These are phyloP conservation scores for Noctua janthe DNA, from an alignment of 2,888 invertebrate genomes.

Conservation along the genomic window DNA sequence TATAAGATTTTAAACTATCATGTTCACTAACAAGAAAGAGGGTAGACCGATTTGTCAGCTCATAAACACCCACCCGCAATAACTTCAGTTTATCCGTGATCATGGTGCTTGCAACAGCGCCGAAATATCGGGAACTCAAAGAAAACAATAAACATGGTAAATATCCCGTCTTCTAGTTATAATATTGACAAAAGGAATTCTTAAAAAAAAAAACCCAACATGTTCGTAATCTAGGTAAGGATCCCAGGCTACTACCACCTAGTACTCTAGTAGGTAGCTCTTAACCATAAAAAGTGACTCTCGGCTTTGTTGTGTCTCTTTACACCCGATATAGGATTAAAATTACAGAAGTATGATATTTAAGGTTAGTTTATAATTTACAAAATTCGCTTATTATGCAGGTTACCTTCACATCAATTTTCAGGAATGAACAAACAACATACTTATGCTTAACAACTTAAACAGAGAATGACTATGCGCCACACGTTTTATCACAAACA, in stretches of 20 bases:
- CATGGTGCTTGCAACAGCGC: too few species aligned
- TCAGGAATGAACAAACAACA: conserved; percentile 17
- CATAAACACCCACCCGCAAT: too few species aligned
- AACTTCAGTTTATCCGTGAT: too few species aligned
- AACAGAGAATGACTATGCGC: conserved; percentile 5
- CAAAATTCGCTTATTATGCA: conserved; percentile 23
- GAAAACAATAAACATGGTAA: too few species aligned
- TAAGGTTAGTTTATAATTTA: neutral
- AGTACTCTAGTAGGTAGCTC: neutral
- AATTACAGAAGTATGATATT: neutral
- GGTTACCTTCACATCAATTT: conserved; percentile 33
- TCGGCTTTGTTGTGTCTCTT: neutral
- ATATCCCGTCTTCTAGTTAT: too few species aligned
- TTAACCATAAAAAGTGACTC: neutral
- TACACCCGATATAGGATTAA: neutral
- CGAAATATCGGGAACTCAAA: too few species aligned
- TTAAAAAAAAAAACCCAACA: neutral
- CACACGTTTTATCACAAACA: conserved; percentile 11
- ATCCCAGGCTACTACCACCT: neutral
- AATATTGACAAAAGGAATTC: neutral
- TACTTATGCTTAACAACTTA: conserved; percentile 8
- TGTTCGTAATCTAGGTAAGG: neutral
- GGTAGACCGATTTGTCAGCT: too few species aligned
- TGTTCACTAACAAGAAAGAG: too few species aligned
- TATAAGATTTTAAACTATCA: too few species aligned